These are phyloP conservation scores for Protomyctophum bolini DNA, from an alignment of 2,113 vertebrate species.

Conservation along the genomic window DNA sequence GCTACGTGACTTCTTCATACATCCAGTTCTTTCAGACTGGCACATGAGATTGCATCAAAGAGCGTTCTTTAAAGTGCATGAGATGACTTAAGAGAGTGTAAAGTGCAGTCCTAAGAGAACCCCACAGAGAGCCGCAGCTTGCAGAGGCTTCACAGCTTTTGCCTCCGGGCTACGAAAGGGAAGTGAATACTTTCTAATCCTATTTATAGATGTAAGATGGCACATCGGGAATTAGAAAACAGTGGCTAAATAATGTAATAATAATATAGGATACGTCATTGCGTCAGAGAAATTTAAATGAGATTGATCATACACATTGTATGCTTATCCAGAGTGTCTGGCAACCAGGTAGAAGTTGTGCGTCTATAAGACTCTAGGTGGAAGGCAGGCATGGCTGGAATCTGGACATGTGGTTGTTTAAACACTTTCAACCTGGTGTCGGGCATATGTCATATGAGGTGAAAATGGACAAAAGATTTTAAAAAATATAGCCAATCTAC, in stretches of 20 bases:
- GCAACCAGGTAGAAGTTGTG: too few relatives aligned
- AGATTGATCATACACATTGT: too few relatives aligned
- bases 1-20: conserved; percentile 38
- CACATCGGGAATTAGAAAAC: conserved; percentile 18
- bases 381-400: too few relatives aligned
- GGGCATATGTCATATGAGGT: too few relatives aligned
- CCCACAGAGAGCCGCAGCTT: conserved; percentile 26
- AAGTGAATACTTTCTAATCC: conserved; percentile 3
- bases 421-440: too few relatives aligned
- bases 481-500: too few relatives aligned
- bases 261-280: too few relatives aligned
- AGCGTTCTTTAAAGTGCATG: conserved; percentile 50
- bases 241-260: conserved; percentile 31
- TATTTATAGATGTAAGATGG: conserved; percentile 54
- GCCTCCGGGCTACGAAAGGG: conserved; percentile 19
- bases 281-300: too few relatives aligned
- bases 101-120: conserved; percentile 40
- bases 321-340: too few relatives aligned
- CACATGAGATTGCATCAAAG: conserved; percentile 29
- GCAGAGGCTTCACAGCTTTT: conserved; percentile 30
- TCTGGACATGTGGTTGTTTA: too few relatives aligned
- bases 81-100: conserved; percentile 30
- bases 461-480: too few relatives aligned
- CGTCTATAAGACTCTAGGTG: too few relatives aligned
- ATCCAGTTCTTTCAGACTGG: conserved; percentile 34